Base-by-base conservation (phyloP, 1,140 invertebrate species). In the Aphaenogaster rudis region DNA sequence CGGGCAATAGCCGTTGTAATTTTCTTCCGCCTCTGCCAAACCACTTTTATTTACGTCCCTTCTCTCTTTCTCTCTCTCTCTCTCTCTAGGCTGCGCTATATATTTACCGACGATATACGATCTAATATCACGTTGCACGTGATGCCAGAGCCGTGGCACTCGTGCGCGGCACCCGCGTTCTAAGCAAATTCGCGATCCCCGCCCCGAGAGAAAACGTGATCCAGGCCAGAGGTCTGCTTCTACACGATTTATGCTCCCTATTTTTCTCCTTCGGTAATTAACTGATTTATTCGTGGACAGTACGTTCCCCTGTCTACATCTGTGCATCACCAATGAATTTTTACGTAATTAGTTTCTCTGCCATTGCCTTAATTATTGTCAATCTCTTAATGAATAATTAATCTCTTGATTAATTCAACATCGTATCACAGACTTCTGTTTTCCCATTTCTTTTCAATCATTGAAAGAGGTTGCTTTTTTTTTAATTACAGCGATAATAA, bases 61-160 rank as follows among this genome's bases (percentile, higher is more conserved):
- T 59, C 39, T 13, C 7, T n/a, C 61, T 36, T 45, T 45, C 69
- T 13, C 64, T 39, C 21, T 45, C 21, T 39, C 36, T 86, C 82
- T 71, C 52, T 42, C 64, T 82, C 86, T 64, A n/a, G 39, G 64
- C 63, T 42, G 9, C 52, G 79, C 77, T 89, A 80, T 87, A 91
- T 92, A 90, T 92, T 91, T 89, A 92, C 80, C 72, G 84, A 59
- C 92, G 86, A 90, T 89, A 79, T 89, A 92, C 88, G 90, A 92
- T 88, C 91, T 93, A 92, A 93, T 93, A 93, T 93, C 87, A 88
- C 61, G 88, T 76, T 57, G 85, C 67, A 71, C 69, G 88, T 64
- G 88, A 82, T 84, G 79, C 71, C 82, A 69, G 67, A 50, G 45
- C 48, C 74, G 67, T 57, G 67, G 48, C 66, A 72, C 86, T 45